Evolutionary conservation across 2,888 invertebrate genomes (phyloP).

Genomic region (Ephialtes manifestator): DNA sequence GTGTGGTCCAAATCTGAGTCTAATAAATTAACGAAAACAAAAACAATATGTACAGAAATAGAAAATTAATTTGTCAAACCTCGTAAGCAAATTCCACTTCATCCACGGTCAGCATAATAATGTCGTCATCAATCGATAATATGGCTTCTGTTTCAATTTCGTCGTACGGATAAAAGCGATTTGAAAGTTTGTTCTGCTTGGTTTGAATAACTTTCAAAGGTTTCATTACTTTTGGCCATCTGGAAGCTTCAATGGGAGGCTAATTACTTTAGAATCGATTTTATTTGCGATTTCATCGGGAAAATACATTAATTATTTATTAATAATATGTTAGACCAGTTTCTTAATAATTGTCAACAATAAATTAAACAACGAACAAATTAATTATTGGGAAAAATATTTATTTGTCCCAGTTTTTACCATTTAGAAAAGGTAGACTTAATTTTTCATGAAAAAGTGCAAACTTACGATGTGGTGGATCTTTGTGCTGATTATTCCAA

Average conservation of each 20-base stretch:
- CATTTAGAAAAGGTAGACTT: no score
- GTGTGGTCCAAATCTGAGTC: no score
- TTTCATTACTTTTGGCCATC: slow-evolving; percentile 96
- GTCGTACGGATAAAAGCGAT: slow-evolving; percentile 97
- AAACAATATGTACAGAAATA: not conserved
- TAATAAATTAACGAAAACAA: no score
- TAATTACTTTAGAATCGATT: not conserved
- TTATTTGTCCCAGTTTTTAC: no score
- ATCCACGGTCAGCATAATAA: slow-evolving; percentile 97
- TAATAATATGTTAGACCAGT: not conserved
- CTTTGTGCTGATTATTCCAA: slow-evolving; percentile 98
- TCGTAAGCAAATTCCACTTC: slow-evolving; percentile 97
- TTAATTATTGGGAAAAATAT: no score
- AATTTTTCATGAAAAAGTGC: no score
- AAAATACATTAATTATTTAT: not conserved
- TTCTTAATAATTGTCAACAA: slow-evolving; percentile 53
- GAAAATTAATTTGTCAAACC: slow-evolving; percentile 78
- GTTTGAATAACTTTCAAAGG: slow-evolving; percentile 96
- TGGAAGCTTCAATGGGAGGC: slow-evolving; percentile 88
- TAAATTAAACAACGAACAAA: slow-evolving; percentile 71
- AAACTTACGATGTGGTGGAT: slow-evolving; percentile 93
- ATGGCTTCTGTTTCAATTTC: slow-evolving; percentile 99
- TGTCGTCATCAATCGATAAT: slow-evolving; percentile 98
- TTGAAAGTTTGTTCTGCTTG: slow-evolving; percentile 96
- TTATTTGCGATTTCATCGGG: not conserved